phyloP scores from a whole-genome alignment of 2,888 invertebrate species.

The Periphyllus acericola region DNA sequence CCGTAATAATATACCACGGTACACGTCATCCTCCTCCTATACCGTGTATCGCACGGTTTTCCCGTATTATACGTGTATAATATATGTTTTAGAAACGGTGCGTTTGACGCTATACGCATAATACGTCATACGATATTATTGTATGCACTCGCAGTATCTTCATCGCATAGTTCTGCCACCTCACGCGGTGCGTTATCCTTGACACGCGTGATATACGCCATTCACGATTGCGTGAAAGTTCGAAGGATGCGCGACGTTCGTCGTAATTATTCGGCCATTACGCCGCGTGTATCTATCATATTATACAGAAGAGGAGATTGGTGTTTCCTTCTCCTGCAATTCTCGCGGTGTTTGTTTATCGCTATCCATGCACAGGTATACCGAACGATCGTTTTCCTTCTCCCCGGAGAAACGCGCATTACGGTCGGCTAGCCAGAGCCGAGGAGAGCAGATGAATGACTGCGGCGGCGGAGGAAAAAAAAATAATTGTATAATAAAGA shows the following conservation, averaged over 20 bases:
- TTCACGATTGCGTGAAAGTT: constrained; percentile 37
- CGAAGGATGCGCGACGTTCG: constrained; percentile 41
- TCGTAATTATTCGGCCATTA: constrained; percentile 13
- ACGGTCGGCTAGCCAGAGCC: neutral
- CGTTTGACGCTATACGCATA: too few relatives aligned
- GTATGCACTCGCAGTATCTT: too few relatives aligned
- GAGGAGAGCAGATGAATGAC: neutral
- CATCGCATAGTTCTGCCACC: neutral
- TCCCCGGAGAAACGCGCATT: neutral
- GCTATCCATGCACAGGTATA: neutral
- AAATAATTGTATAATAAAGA: constrained; percentile 7
- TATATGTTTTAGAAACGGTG: too few relatives aligned
- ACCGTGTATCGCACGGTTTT: too few relatives aligned
- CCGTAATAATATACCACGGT: too few relatives aligned
- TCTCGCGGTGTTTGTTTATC: neutral
- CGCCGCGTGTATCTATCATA: neutral
- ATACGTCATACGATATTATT: neutral
- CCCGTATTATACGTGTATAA: too few relatives aligned
- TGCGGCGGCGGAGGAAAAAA: neutral
- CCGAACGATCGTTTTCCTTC: neutral
- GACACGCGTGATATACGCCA: neutral
- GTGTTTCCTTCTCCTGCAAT: neutral
- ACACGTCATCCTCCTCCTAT: too few relatives aligned
- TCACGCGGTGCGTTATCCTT: neutral
- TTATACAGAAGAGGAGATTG: constrained; percentile 1